Base-by-base conservation (phyloP, 2,888 invertebrate genomes). In the Digitonthophagus gazella region DNA sequence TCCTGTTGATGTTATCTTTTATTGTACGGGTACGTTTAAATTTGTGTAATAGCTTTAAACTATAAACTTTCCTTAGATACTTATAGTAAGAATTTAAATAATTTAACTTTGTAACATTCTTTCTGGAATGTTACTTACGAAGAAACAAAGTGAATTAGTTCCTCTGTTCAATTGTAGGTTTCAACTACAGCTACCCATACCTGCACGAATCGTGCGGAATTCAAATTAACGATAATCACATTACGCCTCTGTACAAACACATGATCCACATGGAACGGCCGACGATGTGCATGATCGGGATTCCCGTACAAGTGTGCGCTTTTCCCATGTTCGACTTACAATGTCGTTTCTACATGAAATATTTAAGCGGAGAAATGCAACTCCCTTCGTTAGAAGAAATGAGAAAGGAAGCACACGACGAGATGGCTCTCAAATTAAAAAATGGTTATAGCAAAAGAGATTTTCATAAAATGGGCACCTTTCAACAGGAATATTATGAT, bases 381-480 rank as follows among this genome's bases (percentile, higher is more conserved):
- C 80, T 93, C 44, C 93, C 93, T 0, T 78, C 86, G 0, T 85
- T 84, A 70, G 86, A 87, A 8, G 84, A 85, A 65, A 93, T 94
- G 93, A 76, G 88, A 70, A 82, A 80, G 69, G 85, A 85, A 28
- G 85, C 88, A 3, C 83, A 85, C 22, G 79, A 84, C 16, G 90
- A 90, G 28, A 84, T 87, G n/a, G n/a, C n/a, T n/a, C n/a, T n/a
- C n/a, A n/a, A n/a, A n/a, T 85, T 87, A 68, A 82, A 84, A 0
- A 82, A 86, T 16, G 94, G 94, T 0, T 87, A 90, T 76, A 87
- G 87, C 11, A 88, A 87, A 73, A 61, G 69, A 19, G 91, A 95
- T 78, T 91, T 93, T 16, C 95, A 96, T 80, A 89, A 91, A 87
- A 90, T 96, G 91, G 93, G 93, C 0, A 87, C 88, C 0, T 86